These are phyloP conservation scores for Alethe castanea DNA, from an alignment of 2,113 vertebrate genomes.

Conservation along the genomic window DNA sequence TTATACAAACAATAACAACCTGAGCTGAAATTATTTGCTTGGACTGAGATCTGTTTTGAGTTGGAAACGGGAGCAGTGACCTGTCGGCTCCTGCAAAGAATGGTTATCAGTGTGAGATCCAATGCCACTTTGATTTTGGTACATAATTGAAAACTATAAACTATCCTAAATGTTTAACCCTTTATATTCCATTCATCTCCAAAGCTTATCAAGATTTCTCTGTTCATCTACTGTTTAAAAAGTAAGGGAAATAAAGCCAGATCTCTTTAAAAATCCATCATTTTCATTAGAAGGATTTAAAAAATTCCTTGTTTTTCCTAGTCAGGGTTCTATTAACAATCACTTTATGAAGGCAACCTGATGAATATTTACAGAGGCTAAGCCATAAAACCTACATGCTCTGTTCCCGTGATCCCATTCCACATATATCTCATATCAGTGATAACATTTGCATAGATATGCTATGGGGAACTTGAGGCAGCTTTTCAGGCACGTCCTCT, in stretches of 20 bases:
- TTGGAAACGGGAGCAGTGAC: background rate
- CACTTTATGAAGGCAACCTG: background rate
- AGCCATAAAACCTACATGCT: background rate
- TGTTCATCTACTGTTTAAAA: background rate
- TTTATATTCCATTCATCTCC: background rate
- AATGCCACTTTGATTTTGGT: background rate
- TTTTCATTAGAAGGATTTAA: background rate
- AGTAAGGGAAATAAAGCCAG: background rate
- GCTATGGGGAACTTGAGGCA: background rate
- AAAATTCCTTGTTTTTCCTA: background rate
- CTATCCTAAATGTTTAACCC: background rate
- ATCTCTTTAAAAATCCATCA: fast-evolving
- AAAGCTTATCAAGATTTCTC: background rate
- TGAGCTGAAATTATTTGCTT: background rate
- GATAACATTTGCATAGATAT: background rate
- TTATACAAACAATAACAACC: background rate
- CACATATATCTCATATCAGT: background rate
- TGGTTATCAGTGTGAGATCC: background rate
- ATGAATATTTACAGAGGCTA: background rate
- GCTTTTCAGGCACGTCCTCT: background rate
- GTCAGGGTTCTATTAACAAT: background rate
- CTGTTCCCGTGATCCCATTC: background rate
- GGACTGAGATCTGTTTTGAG: background rate
- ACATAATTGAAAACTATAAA: background rate
- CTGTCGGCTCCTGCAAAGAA: background rate